A percentile compares a stretch with the other conserved stretches of the same genome.
These are phyloP conservation scores for Diacarnus erythraeanus DNA, from an alignment of 37 sponge, comb jelly and placozoan species.

Conservation along the genomic window DNA sequence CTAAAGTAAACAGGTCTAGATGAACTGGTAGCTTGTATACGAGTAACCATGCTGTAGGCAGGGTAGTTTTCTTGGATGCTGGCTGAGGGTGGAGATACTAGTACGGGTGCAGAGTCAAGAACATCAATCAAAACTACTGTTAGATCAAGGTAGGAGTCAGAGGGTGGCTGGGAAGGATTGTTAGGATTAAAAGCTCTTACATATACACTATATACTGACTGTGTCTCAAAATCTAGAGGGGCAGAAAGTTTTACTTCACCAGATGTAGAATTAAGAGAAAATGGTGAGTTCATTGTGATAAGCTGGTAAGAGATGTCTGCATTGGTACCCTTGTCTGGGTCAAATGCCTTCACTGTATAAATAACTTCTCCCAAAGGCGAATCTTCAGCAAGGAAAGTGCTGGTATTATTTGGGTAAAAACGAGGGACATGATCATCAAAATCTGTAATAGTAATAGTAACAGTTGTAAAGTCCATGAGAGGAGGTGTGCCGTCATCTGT, in stretches of 20 bases:
- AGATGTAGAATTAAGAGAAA: slow-evolving; percentile 40
- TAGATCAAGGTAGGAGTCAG: slow-evolving; percentile 1
- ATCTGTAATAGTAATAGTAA: slow-evolving; percentile 63
- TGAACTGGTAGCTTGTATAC: not conserved
- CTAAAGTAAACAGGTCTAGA: slow-evolving; percentile 44
- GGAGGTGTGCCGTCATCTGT: slow-evolving; percentile 33
- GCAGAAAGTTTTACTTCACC: slow-evolving; percentile 32
- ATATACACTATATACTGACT: slow-evolving; percentile 13
- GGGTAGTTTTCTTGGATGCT: slow-evolving; percentile 47
- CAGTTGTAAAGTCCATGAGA: slow-evolving; percentile 28
- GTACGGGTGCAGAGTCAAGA: slow-evolving; percentile 40
- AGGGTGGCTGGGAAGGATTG: not conserved
- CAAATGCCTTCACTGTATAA: slow-evolving; percentile 46
- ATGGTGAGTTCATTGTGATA: slow-evolving; percentile 11
- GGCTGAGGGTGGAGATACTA: slow-evolving; percentile 10
- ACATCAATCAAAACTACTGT: slow-evolving; percentile 34
- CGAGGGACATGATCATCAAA: slow-evolving; percentile 65
- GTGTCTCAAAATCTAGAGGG: slow-evolving; percentile 54
- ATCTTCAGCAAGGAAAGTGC: slow-evolving; percentile 48
- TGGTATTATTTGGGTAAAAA: slow-evolving; percentile 17
- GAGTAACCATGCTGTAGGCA: slow-evolving; percentile 36
- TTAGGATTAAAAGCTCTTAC: slow-evolving; percentile 31
- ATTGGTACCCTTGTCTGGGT: slow-evolving; percentile 58
- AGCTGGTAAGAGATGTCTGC: slow-evolving; percentile 36
- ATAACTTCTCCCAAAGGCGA: slow-evolving; percentile 29